Evolutionary conservation across 2,797 vertebrate genomes (phyloP).

Genomic region (Holocentrus rufus): DNA sequence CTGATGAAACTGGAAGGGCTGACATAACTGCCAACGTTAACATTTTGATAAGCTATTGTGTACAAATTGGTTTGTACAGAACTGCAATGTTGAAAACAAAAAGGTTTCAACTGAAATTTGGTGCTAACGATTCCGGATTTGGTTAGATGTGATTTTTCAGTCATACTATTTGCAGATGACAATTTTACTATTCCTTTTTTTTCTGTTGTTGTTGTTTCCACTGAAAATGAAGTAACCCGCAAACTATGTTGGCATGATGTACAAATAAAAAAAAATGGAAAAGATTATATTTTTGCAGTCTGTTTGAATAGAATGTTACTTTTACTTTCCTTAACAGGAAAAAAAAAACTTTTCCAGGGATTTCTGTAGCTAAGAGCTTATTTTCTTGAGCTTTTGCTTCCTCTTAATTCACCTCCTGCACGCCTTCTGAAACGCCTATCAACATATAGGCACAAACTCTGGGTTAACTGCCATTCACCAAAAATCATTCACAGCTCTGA

Average conservation of each 20-base stretch:
- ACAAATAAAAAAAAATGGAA: slow-evolving; percentile 65
- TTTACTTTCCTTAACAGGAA: slow-evolving; percentile 48
- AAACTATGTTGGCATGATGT: slow-evolving; percentile 62
- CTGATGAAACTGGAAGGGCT: slow-evolving; percentile 64
- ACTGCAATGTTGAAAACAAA: slow-evolving; percentile 57
- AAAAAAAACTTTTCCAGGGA: slow-evolving; percentile 51
- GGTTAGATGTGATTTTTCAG: slow-evolving; percentile 62
- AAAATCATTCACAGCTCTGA: slow-evolving; percentile 51
- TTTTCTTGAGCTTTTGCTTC: slow-evolving; percentile 52
- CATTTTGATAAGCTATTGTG: slow-evolving; percentile 70
- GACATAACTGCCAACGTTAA: slow-evolving; percentile 67
- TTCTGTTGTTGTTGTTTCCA: slow-evolving; percentile 26
- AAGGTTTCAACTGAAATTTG: slow-evolving; percentile 61
- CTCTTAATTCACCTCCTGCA: slow-evolving; percentile 40
- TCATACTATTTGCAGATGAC: slow-evolving; percentile 55
- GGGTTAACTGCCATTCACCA: slow-evolving; percentile 30
- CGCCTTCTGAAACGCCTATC: slow-evolving; percentile 28
- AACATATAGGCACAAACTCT: slow-evolving; percentile 14
- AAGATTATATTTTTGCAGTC: slow-evolving; percentile 73
- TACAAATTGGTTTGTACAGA: slow-evolving; percentile 73
- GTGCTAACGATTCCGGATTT: slow-evolving; percentile 75
- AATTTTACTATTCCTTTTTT: slow-evolving; percentile 52
- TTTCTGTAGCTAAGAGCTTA: slow-evolving; percentile 56
- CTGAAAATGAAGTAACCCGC: slow-evolving; percentile 33
- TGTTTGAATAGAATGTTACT: slow-evolving; percentile 64